These are phyloP conservation scores for Kradibia gibbosae DNA, from an alignment of 1,140 invertebrate species.

Conservation along the genomic window DNA sequence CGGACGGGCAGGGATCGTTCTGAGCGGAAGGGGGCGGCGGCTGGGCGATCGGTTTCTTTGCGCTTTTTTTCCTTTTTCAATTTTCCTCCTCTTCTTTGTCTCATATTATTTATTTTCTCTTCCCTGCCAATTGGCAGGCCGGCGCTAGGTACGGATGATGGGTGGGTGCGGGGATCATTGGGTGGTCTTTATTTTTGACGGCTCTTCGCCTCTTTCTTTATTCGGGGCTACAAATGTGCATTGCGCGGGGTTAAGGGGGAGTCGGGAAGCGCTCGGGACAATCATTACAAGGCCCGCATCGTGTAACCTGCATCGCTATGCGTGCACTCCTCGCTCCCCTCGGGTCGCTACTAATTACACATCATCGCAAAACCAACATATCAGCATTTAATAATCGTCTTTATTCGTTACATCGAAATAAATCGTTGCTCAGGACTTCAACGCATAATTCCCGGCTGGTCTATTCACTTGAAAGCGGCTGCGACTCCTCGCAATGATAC, in stretches of 20 bases:
- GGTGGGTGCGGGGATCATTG: background rate
- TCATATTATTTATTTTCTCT: background rate
- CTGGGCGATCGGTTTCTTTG: background rate
- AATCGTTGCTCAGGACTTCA: background rate
- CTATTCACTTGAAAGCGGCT: no score
- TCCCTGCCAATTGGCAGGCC: background rate
- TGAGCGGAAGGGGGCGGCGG: background rate
- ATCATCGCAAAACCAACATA: background rate
- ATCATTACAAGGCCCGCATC: conserved; percentile 25
- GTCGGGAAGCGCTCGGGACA: no score
- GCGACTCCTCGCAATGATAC: background rate
- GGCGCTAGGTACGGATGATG: background rate
- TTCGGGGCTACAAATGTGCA: background rate
- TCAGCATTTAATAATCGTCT: background rate
- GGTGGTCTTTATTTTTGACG: conserved; percentile 33
- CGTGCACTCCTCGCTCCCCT: background rate
- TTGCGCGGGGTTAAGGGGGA: background rate
- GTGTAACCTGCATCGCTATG: conserved; percentile 3
- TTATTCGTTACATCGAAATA: background rate
- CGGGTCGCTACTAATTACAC: background rate
- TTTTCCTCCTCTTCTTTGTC: no score
- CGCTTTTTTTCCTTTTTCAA: conserved; percentile 3
- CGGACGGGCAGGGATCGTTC: background rate
- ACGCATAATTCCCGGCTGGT: no score
- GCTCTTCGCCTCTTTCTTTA: background rate